Evolutionary conservation across 2,888 invertebrate genomes (phyloP).

Genomic region (Rugalucina vietnamica): DNA sequence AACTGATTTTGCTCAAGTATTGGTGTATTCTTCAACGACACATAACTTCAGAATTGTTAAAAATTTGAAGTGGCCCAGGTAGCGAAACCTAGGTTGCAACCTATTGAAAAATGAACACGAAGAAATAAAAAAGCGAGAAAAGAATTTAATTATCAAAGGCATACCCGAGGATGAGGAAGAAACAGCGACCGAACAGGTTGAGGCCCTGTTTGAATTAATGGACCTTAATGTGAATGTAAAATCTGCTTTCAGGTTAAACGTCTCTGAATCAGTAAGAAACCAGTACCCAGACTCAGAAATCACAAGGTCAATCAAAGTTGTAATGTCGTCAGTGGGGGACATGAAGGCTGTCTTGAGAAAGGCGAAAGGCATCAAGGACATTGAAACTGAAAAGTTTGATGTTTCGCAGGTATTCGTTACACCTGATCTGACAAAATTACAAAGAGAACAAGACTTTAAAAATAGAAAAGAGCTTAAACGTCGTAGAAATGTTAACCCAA

Average conservation of each 20-base stretch:
- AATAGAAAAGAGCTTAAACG: not conserved
- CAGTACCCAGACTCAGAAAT: not conserved
- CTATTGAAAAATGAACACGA: not conserved
- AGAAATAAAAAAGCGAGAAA: not conserved
- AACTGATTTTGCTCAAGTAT: too few relatives aligned
- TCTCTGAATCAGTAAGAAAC: not conserved
- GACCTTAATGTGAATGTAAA: not conserved
- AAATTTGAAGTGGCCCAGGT: too few relatives aligned
- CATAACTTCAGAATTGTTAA: too few relatives aligned
- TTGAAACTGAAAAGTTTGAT: not conserved
- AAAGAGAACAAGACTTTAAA: not conserved
- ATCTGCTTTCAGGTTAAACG: not conserved
- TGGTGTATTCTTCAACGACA: too few relatives aligned
- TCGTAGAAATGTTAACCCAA: not conserved
- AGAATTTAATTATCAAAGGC: conserved; percentile 9
- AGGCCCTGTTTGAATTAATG: not conserved
- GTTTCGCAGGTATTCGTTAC: not conserved
- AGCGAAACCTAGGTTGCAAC: too few relatives aligned
- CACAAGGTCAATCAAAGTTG: not conserved
- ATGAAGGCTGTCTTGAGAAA: not conserved
- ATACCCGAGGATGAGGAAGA: not conserved
- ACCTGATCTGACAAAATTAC: not conserved
- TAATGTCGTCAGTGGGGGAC: not conserved
- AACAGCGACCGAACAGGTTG: not conserved
- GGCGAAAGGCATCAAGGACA: not conserved